phyloP scores from a whole-genome alignment of 2,797 vertebrate species.

The Macropus fuliginosus region DNA sequence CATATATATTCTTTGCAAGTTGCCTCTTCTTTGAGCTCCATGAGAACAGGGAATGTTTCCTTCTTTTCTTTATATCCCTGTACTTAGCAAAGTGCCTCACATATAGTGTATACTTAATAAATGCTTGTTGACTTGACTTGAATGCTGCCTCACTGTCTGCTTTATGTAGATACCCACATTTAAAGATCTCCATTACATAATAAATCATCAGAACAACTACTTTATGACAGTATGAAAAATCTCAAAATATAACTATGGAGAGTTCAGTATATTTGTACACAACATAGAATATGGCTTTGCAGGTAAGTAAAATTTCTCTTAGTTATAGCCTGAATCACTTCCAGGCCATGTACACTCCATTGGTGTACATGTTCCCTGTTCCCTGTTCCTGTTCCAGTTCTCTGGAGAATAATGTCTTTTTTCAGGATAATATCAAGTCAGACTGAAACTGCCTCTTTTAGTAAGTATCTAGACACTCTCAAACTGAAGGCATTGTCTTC shows the following conservation, averaged over 20 bases:
- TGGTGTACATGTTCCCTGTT: not conserved
- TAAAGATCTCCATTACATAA: not conserved
- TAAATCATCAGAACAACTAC: not conserved
- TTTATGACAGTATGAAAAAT: not conserved
- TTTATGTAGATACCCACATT: not conserved
- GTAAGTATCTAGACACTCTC: not conserved
- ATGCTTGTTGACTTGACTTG: conserved; percentile 31
- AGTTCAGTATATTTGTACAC: not conserved
- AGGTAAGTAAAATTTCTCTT: not conserved
- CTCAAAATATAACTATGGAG: not conserved
- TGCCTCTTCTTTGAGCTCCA: not conserved
- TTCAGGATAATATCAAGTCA: not conserved
- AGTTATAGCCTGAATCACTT: not conserved
- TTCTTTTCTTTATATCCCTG: not conserved
- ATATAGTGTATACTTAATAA: not conserved
- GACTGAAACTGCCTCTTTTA: not conserved
- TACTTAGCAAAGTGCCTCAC: not conserved
- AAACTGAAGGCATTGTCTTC: not conserved
- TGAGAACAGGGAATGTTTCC: not conserved
- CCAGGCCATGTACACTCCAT: not conserved
- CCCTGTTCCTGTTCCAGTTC: not conserved
- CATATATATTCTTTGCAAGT: not conserved
- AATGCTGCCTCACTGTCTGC: not conserved
- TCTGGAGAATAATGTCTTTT: not conserved
- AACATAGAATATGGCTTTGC: not conserved